These are phyloP conservation scores for Leptothorax acervorum DNA, from an alignment of 2,888 invertebrate species.

Conservation along the genomic window DNA sequence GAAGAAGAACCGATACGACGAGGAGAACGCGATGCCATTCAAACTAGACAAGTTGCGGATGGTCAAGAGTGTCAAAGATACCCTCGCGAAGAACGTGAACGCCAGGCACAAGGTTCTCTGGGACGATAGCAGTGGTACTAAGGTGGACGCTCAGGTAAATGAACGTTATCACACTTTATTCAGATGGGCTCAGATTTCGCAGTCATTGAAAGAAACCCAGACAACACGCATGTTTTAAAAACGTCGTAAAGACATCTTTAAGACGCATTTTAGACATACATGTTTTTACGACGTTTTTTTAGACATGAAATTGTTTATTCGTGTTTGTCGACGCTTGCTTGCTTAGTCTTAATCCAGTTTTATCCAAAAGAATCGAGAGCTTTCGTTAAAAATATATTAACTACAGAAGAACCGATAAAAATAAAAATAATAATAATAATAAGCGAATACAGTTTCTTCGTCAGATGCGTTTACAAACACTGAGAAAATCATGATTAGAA, in stretches of 20 bases:
- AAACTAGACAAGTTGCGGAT: slow-evolving; percentile 88
- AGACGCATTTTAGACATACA: no score
- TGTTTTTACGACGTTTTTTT: no score
- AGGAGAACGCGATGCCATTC: slow-evolving; percentile 86
- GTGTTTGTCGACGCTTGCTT: not conserved
- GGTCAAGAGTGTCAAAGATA: slow-evolving; percentile 86
- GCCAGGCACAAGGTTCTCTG: slow-evolving; percentile 89
- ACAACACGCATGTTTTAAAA: no score
- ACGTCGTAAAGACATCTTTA: no score
- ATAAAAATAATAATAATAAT: not conserved
- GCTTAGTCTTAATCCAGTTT: not conserved
- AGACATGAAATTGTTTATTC: not conserved
- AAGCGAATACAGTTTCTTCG: not conserved
- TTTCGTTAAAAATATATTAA: not conserved
- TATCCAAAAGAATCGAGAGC: not conserved
- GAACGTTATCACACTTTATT: not conserved
- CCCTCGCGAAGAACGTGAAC: slow-evolving; percentile 68
- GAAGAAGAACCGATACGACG: slow-evolving; percentile 85
- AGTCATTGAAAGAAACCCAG: not conserved
- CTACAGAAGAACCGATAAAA: not conserved
- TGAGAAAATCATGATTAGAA: not conserved
- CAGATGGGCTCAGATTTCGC: not conserved
- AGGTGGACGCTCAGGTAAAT: slow-evolving; percentile 90
- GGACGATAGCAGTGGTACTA: slow-evolving; percentile 92
- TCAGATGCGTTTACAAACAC: not conserved